Evolutionary conservation across 1,140 invertebrate genomes (phyloP), one percentile per base, ranked within the genome.

Genomic region (Drosophila simulans): DNA sequence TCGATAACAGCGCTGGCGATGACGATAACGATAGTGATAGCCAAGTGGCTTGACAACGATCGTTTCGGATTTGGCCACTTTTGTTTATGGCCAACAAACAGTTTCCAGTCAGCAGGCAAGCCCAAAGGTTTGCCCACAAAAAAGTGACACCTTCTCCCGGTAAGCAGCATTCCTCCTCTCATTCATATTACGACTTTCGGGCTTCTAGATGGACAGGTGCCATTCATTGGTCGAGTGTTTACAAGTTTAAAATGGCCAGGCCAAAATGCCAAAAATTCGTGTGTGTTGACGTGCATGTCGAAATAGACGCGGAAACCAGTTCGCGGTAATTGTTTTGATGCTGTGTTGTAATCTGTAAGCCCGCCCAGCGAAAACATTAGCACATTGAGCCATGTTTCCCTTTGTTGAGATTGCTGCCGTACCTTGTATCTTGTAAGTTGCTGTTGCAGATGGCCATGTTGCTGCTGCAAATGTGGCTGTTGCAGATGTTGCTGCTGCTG

Each of bases 231-330:
- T 53, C 11, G 74, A 64, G 40, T 43, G 64, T 8, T 43, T 7
- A 35, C 66, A 78, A 31, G 64, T 8, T 43, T 7, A 35, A 70
- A 78, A 31, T 22, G 17, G 59, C 20, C 57, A 62, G 72, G 31
- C 60, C 48, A n/a, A 52, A 37, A 8, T 51, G 64, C 35, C 22
- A 72, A 63, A 60, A 59, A 22, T 56, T 59, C 13, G 55, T 35
- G 42, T 60, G 60, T 73, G 31, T 72, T 83, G 59, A 62, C 53
- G 71, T 56, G 39, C 31, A 83, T 89, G 84, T 80, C 63, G 84
- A 77, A 88, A 88, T 53, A 83, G 76, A 83, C 83, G 51, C 77
- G 80, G 84, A 89, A 88, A 88, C 84, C 84, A 80, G 84, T 88
- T 88, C 71, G 72, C 45, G 20, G 59, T 80, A 84, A 89, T 89